Base-by-base conservation (phyloP, 2,888 invertebrate species). In the Ichneumon xanthorius region DNA sequence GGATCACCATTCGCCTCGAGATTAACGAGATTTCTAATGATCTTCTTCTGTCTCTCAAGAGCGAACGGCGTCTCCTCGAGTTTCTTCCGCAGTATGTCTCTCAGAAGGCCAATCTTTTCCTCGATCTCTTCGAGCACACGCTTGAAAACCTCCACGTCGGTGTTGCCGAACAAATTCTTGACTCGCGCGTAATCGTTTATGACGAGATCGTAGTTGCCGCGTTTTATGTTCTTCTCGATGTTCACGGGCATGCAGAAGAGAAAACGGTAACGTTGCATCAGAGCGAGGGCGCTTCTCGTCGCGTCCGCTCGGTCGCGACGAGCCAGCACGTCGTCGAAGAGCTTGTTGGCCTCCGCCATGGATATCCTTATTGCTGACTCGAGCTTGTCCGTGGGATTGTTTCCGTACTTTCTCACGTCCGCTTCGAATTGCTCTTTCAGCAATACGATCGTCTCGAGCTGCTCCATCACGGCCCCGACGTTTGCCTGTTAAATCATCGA, bases 181-280 rank as follows among this genome's bases (percentile, higher is more conserved):
- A 99, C 99, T 89, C 99, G 95, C 0, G 98, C 97, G 93, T 99
- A 99, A 94, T 99, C 99, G 92, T 99, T 99, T 84, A 99, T 98
- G 30, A 99, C 98, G 73, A 99, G 96, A 93, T 99, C 99, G 93
- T 98, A 99, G 92, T 99, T 99, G 73, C 98, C 98, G 91, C 97
- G 97, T 89, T 97, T 96, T 85, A 99, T 98, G 91, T 99, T 99
- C 89, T 97, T 96, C 91, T 99, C 99, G 71, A 99, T 99, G 68
- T 97, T 97, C 53, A 98, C 97, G 0, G 99, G 99, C 89, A 99
- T 95, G 93, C 99, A 98, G 94, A 99, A 99, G 9, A 99, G 95
- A 94, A 99, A 99, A 94, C 97, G 97, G 94, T 99, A 99, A 63
- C 99, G 95, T 73, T 98, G 98, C 88, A 99, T 95, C 7, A 99